A percentile compares a stretch with the other conserved stretches of the same genome.
Conservation (phyloP, 2,888 invertebrate species). For the Standfussiana lucernea region DNA sequence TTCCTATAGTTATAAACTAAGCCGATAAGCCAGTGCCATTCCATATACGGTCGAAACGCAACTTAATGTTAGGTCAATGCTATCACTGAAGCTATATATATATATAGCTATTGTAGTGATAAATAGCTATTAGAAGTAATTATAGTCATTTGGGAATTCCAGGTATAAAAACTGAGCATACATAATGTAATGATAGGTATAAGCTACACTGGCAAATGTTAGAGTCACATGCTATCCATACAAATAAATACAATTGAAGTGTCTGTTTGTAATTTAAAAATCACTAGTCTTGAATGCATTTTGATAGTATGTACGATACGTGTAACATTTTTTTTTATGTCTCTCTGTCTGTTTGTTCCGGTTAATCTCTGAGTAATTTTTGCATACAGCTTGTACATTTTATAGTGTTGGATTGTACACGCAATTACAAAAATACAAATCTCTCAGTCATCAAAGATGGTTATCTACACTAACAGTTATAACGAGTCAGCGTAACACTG, state of each 20-base stretch:
- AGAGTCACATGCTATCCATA: background rate
- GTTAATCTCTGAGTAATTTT: too few relatives aligned
- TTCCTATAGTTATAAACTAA: conserved; percentile 19
- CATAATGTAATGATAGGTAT: background rate
- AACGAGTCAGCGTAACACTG: too few relatives aligned
- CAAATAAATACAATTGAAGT: too few relatives aligned
- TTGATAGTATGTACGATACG: too few relatives aligned
- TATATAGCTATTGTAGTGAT: background rate
- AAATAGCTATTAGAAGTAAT: background rate
- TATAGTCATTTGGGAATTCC: background rate
- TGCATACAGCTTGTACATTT: background rate
- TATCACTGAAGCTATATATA: background rate
- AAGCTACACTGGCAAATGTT: background rate
- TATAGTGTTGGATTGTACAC: background rate
- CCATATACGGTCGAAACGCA: background rate
- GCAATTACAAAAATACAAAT: too few relatives aligned
- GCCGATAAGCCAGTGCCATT: conserved; percentile 20
- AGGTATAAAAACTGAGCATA: background rate
- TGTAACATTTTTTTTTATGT: too few relatives aligned
- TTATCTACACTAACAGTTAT: too few relatives aligned
- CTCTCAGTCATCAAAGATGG: background rate
- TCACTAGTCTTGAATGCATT: too few relatives aligned
- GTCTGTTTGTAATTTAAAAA: too few relatives aligned
- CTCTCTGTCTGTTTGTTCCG: too few relatives aligned
- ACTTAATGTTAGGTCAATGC: background rate